A percentile compares a stretch with the other conserved stretches of the same genome.
Evolutionary conservation across 2,888 invertebrate species (phyloP).

Genomic region (Balanococcus diminutus): DNA sequence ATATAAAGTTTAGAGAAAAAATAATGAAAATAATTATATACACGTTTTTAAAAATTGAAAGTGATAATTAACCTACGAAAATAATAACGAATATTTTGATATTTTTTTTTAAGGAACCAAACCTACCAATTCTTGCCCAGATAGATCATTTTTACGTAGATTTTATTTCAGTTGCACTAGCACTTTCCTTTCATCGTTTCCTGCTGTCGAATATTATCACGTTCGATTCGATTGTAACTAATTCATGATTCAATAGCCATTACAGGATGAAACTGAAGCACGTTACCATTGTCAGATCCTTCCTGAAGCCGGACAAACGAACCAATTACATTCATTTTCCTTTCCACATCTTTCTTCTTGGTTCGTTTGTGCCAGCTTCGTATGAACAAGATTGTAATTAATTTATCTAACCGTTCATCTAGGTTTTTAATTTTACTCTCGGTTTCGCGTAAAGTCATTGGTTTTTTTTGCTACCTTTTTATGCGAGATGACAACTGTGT

Average conservation of each 20-base stretch:
- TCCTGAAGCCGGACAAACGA: conserved; percentile 21
- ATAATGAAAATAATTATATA: too few species aligned
- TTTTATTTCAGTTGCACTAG: background rate
- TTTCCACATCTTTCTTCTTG: conserved; percentile 19
- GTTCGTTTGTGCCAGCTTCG: conserved; percentile 21
- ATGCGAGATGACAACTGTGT: background rate
- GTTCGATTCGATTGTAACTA: conserved; percentile 50
- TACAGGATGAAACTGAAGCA: conserved; percentile 46
- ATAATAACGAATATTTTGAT: too few species aligned
- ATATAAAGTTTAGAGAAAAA: too few species aligned
- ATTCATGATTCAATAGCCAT: conserved; percentile 45
- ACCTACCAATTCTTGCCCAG: background rate
- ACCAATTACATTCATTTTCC: conserved; percentile 35
- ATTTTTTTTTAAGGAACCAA: background rate
- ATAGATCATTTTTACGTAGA: background rate
- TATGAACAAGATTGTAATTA: conserved; percentile 24
- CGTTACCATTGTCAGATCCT: conserved; percentile 33
- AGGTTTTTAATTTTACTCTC: conserved; percentile 30
- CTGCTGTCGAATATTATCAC: conserved; percentile 46
- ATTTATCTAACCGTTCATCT: conserved; percentile 35
- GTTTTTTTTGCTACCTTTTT: conserved; percentile 15
- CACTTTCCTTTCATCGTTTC: conserved; percentile 39
- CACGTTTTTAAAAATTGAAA: background rate
- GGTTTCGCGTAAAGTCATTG: conserved; percentile 26
- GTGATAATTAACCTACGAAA: too few species aligned